These are phyloP conservation scores for Hyperoplus lanceolatus DNA, from an alignment of 2,797 vertebrate genomes.

Conservation along the genomic window DNA sequence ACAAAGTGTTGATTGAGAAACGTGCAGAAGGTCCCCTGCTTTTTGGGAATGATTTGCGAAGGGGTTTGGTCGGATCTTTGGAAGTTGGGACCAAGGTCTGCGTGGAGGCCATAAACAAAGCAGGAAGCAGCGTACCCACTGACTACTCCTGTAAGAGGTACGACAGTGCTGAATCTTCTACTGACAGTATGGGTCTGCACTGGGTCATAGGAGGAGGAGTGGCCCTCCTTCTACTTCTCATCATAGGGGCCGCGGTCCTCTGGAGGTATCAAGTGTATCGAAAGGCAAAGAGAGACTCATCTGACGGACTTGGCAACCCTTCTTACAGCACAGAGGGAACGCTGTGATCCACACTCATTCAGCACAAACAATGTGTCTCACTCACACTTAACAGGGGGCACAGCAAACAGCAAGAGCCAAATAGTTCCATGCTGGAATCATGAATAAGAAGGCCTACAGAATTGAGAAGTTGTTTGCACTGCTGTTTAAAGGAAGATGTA, in stretches of 20 bases:
- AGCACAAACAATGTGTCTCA: slow-evolving; percentile 7
- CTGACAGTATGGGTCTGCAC: slow-evolving; percentile 26
- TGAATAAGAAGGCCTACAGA: slow-evolving; percentile 19
- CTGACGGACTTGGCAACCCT: slow-evolving; percentile 82
- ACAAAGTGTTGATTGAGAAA: slow-evolving; percentile 77
- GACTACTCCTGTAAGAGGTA: slow-evolving; percentile 78
- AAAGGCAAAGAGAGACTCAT: slow-evolving; percentile 61
- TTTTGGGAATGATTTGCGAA: slow-evolving; percentile 64
- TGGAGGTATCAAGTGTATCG: slow-evolving; percentile 58
- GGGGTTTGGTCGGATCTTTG: slow-evolving; percentile 72
- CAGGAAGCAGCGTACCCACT: slow-evolving; percentile 78
- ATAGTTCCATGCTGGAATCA: slow-evolving; percentile 3
- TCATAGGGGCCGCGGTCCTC: slow-evolving; percentile 60
- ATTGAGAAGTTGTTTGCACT: slow-evolving; percentile 35
- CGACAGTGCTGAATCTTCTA: slow-evolving; percentile 13
- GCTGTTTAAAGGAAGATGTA: slow-evolving; percentile 48
- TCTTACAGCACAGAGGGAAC: slow-evolving; percentile 75
- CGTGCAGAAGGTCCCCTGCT: background rate
- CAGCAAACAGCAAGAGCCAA: slow-evolving; percentile 3
- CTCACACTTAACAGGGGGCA: background rate
- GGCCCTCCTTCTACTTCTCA: slow-evolving; percentile 72
- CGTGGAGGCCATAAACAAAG: slow-evolving; percentile 85
- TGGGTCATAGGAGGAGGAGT: slow-evolving; percentile 76
- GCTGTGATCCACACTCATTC: slow-evolving; percentile 59
- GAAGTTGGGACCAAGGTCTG: slow-evolving; percentile 82